Conservation (phyloP, 2,113 vertebrate species). For the Micronycteris hirsuta region DNA sequence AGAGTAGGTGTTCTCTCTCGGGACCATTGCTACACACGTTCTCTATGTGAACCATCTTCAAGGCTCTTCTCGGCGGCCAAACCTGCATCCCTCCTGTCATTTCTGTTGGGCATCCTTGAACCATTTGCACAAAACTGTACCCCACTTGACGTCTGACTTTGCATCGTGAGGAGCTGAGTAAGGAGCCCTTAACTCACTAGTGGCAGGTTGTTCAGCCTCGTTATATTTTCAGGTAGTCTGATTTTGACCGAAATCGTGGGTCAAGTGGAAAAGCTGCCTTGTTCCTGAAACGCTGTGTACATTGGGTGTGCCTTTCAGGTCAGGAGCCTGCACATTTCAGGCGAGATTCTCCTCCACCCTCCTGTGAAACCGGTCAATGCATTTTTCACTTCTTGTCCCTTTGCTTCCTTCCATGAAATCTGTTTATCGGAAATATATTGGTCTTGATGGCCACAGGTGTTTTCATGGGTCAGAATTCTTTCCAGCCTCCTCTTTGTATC, state of each 20-base stretch:
- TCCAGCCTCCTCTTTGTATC: neutral
- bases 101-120: neutral
- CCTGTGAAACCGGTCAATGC: too few relatives aligned
- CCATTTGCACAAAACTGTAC: neutral
- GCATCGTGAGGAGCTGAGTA: neutral
- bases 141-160: neutral
- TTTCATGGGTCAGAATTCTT: neutral
- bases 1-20: neutral
- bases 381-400: too few relatives aligned
- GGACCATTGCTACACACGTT: rapidly evolving
- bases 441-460: neutral
- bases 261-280: neutral
- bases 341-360: neutral
- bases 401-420: neutral
- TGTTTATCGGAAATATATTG: neutral
- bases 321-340: neutral
- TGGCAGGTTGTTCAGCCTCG: too few relatives aligned
- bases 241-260: neutral
- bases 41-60: neutral
- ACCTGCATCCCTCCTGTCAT: neutral
- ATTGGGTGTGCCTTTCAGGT: neutral
- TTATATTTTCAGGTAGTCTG: neutral
- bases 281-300: neutral
- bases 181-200: neutral
- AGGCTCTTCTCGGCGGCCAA: neutral